Base-by-base conservation (phyloP, 2,113 vertebrate genomes). In the Cynopterus brachyotis region DNA sequence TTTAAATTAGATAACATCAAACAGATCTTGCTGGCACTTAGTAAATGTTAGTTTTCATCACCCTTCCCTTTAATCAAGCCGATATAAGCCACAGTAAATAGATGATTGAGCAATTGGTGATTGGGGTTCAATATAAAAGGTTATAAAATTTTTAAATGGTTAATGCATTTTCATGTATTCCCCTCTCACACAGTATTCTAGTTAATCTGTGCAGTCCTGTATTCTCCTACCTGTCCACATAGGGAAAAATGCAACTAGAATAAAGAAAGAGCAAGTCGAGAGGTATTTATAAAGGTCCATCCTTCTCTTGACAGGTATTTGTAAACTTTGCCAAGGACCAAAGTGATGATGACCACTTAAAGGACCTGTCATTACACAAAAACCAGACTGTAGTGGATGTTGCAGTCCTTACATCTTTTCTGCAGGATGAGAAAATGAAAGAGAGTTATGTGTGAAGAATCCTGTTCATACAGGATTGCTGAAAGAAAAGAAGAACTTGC, bases 241-340 rank as follows among this genome's bases (percentile, higher is more conserved):
- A 47, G 20, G 28, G 69, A 53, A 75, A 83, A 83, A 67, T 24
- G 22, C 26, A 50, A 42, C 26, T 81, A 8, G 60, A 79, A 57
- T 78, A 70, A 64, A 50, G 45, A 83, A 62, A 40, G 81, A 80
- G 4, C 50, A 89, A 78, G 24, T 35, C 1, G 6, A 80, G 45
- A 35, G 37, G 45, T 83, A 66, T 67, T 87, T 47, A 94, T 57
- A 47, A 62, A 79, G 7, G 19, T 22, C 32, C 4, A 1, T 78
- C 83, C 94, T 98, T 89, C 96, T 83, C 82, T 80, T 98, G 96
- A 62, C 96, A 99, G 99, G 99, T 99, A 97, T 99, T 99, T 97
- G 99, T 99, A 97, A 99, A 99, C 98, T 99, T 99, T 97, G 99
- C 99, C 72, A 99, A 99, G 99, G 99, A 99, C 99, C 99, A 99